These are phyloP conservation scores for Calameuta filiformis DNA, from an alignment of 2,888 invertebrate genomes.

Conservation along the genomic window DNA sequence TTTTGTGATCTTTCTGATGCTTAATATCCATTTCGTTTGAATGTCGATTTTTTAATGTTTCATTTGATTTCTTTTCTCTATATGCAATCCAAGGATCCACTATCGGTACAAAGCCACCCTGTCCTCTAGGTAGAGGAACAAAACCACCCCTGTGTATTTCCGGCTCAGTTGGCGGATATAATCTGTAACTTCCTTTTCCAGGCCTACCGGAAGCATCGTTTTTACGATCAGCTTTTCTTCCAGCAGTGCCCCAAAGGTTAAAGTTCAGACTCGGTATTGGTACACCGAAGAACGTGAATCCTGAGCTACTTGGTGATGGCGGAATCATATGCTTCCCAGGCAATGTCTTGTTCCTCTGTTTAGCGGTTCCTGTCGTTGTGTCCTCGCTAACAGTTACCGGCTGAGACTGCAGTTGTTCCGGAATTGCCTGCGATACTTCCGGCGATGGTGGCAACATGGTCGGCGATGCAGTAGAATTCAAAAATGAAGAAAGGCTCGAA, in stretches of 20 bases:
- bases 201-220: slow-evolving; percentile 48
- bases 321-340: slow-evolving; percentile 50
- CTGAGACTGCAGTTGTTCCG: slow-evolving; percentile 7
- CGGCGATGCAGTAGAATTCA: slow-evolving; percentile 23
- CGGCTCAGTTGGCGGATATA: slow-evolving; percentile 69
- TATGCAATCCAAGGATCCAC: slow-evolving; percentile 62
- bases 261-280: slow-evolving; percentile 81
- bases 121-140: slow-evolving; percentile 77
- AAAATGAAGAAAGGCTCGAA: slow-evolving; percentile 60
- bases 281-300: slow-evolving; percentile 87
- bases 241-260: slow-evolving; percentile 70
- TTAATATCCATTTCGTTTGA: slow-evolving; percentile 6
- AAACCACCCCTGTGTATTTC: slow-evolving; percentile 83
- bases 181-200: slow-evolving; percentile 57
- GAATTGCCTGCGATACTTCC: not conserved
- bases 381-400: not conserved
- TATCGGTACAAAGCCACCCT: slow-evolving; percentile 81
- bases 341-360: slow-evolving; percentile 31
- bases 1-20: slow-evolving; percentile 21
- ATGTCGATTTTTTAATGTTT: slow-evolving; percentile 24
- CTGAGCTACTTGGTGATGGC: slow-evolving; percentile 71
- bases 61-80: slow-evolving; percentile 26
- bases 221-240: slow-evolving; percentile 62
- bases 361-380: not conserved
- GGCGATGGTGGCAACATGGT: slow-evolving; percentile 11